A percentile compares a stretch with the other conserved stretches of the same genome.
Evolutionary conservation across 2,113 vertebrate genomes (phyloP).

Genomic region (Okapia johnstoni): DNA sequence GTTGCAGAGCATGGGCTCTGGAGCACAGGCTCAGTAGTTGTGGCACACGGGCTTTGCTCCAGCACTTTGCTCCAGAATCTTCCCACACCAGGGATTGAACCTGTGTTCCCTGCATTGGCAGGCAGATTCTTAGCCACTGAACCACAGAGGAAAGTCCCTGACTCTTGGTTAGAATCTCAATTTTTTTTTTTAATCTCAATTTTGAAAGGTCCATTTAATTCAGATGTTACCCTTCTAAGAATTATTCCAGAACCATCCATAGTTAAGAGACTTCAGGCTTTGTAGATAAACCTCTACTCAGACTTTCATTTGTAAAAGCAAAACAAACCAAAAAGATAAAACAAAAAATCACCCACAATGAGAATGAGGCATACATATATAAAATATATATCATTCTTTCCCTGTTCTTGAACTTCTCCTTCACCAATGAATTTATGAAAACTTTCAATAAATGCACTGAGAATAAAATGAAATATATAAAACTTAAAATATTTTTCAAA

Average conservation of each 20-base stretch:
- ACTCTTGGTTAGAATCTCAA: not conserved
- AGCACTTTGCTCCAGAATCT: not conserved
- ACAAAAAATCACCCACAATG: not conserved
- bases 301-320: not conserved
- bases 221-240: not conserved
- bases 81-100: not conserved
- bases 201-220: not conserved
- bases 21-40: not conserved
- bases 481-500: not conserved
- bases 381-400: not conserved
- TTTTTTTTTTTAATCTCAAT: not conserved
- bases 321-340: not conserved
- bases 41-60: not conserved
- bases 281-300: not conserved
- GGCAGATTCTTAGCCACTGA: not conserved
- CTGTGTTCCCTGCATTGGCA: not conserved
- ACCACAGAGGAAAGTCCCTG: not conserved
- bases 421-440: not conserved
- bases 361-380: not conserved
- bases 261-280: not conserved
- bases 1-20: not conserved
- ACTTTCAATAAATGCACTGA: not conserved
- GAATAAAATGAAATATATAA: not conserved
- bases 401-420: not conserved
- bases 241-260: not conserved